These are phyloP conservation scores for Ispidina picta DNA, from an alignment of 2,797 vertebrate genomes.

Conservation along the genomic window DNA sequence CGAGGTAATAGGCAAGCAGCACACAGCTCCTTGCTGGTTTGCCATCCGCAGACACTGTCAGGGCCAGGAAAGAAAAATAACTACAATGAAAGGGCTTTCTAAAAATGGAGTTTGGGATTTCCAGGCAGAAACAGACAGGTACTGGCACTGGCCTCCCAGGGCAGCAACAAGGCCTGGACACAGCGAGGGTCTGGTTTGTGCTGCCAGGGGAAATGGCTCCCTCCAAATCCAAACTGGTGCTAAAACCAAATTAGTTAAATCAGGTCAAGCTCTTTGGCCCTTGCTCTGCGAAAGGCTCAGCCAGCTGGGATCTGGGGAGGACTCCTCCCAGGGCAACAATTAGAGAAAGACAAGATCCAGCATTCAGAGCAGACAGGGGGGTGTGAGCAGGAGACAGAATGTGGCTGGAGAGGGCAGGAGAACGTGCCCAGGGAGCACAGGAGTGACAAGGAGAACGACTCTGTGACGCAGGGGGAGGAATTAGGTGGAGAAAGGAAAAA, in stretches of 20 bases:
- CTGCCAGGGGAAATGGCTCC: background rate
- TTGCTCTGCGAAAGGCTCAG: background rate
- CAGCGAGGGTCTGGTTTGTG: background rate
- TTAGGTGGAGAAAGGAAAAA: background rate
- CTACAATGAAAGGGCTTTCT: slow-evolving; percentile 15
- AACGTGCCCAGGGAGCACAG: background rate
- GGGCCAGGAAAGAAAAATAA: slow-evolving; percentile 10
- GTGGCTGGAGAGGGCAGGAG: background rate
- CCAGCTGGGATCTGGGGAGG: background rate
- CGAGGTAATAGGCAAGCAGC: slow-evolving; percentile 45
- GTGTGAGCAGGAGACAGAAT: background rate
- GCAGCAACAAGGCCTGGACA: background rate
- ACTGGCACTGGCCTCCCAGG: background rate
- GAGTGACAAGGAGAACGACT: background rate
- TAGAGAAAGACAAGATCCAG: background rate
- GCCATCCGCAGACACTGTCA: background rate
- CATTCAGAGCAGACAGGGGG: background rate
- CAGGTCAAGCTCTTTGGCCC: background rate
- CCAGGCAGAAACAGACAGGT: background rate
- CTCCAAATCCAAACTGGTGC: background rate
- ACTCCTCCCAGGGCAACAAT: background rate
- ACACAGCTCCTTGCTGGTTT: slow-evolving; percentile 12
- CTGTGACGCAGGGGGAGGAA: background rate
- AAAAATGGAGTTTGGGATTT: slow-evolving; percentile 21
- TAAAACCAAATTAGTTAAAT: background rate